Conservation (phyloP, 1,140 invertebrate genomes). For the Druon quercuslanigerum region DNA sequence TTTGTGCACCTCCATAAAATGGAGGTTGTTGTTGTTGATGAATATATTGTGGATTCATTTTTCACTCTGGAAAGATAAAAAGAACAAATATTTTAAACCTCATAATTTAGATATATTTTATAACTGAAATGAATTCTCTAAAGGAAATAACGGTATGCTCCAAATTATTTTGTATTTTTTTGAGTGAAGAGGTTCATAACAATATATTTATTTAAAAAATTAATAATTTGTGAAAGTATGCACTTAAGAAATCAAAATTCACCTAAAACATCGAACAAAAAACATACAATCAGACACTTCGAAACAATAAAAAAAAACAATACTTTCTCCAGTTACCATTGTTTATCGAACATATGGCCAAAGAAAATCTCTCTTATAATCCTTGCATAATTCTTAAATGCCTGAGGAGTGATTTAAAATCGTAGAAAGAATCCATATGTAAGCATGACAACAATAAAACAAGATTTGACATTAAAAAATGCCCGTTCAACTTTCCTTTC, state of each 20-base stretch:
- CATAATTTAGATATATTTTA: background rate
- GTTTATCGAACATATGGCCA: background rate
- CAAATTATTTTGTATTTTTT: no score
- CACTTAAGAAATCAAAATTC: no score
- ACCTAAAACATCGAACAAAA: no score
- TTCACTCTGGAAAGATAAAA: slow-evolving; percentile 35
- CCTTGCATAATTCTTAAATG: background rate
- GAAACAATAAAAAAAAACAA: background rate
- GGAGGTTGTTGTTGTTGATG: slow-evolving; percentile 56
- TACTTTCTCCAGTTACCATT: background rate
- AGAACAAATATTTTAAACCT: background rate
- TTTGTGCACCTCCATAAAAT: slow-evolving; percentile 50
- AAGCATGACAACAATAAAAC: slow-evolving; percentile 3
- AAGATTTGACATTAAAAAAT: background rate
- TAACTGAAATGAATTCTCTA: no score
- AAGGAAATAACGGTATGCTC: no score
- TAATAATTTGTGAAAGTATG: no score
- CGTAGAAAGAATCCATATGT: background rate
- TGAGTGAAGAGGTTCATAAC: no score
- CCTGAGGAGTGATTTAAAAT: background rate
- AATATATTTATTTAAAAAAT: no score
- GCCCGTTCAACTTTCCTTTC: background rate
- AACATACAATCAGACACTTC: no score
- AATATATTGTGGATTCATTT: slow-evolving; percentile 67
- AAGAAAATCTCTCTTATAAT: background rate